Evolutionary conservation across 92 coral and sea anemone genomes (phyloP).

Genomic region (Pocillopora meandrina): DNA sequence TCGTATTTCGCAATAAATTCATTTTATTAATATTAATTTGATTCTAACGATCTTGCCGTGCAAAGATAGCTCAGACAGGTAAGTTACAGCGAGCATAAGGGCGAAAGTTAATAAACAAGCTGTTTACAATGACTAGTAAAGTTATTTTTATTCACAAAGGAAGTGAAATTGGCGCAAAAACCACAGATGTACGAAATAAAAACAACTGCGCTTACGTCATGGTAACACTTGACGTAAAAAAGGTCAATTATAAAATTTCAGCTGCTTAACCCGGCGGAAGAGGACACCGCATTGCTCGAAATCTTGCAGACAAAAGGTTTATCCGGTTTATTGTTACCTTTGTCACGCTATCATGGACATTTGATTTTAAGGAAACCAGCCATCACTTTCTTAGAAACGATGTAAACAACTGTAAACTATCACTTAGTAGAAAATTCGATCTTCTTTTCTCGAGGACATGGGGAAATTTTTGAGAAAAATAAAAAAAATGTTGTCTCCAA

Average conservation of each 20-base stretch:
- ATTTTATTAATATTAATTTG: too few species aligned
- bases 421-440: background rate
- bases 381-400: background rate
- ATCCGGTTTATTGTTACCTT: constrained; percentile 17
- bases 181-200: background rate
- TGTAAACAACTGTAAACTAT: background rate
- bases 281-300: constrained; percentile 12
- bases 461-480: background rate
- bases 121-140: constrained; percentile 27
- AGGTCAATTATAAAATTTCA: background rate
- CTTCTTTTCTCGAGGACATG: background rate
- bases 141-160: background rate
- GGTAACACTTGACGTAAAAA: constrained; percentile 11
- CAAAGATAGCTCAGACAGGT: too few species aligned
- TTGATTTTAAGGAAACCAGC: constrained; percentile 1
- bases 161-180: constrained; percentile 2
- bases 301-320: constrained; percentile 5
- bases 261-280: constrained; percentile 7
- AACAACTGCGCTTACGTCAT: constrained; percentile 1
- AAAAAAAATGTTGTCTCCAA: too few species aligned
- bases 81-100: too few species aligned
- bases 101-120: background rate
- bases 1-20: too few species aligned
- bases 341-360: constrained; percentile 22
- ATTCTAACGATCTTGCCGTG: too few species aligned